Conservation (phyloP, 2,888 invertebrate species). For the Plemyria rubiginata region DNA sequence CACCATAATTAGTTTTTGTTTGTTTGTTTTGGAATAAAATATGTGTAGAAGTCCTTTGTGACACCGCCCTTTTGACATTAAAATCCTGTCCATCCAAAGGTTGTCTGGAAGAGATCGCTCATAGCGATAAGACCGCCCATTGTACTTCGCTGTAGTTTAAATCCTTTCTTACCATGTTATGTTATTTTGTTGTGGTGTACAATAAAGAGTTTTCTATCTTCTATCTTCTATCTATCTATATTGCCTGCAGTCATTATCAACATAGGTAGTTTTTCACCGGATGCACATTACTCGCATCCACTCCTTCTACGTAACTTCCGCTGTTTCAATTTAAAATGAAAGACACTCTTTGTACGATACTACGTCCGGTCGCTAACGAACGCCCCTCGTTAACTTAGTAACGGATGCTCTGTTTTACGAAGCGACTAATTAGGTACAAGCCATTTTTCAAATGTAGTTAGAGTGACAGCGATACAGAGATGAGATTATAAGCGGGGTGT, state of each 20-base stretch:
- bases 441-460: constrained; percentile 10
- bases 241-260: background rate
- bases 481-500: background rate
- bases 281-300: background rate
- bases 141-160: too few relatives aligned
- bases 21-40: too few relatives aligned
- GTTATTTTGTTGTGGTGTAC: too few relatives aligned
- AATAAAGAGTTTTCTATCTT: too few relatives aligned
- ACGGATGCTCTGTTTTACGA: constrained; percentile 13
- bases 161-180: too few relatives aligned
- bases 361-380: constrained; percentile 15
- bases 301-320: constrained; percentile 3
- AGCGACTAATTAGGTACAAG: constrained; percentile 18
- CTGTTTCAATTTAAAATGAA: constrained; percentile 8
- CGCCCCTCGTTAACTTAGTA: constrained; percentile 10
- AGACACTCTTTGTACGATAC: constrained; percentile 6
- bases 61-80: too few relatives aligned
- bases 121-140: too few relatives aligned
- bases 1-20: too few relatives aligned
- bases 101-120: too few relatives aligned
- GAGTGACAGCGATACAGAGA: constrained; percentile 5
- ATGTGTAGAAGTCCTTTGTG: too few relatives aligned
- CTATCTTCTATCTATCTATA: too few relatives aligned
- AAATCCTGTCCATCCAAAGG: too few relatives aligned
- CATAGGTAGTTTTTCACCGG: background rate